These are phyloP conservation scores for Magallana ariakensis DNA, from an alignment of 1,140 invertebrate genomes.

Conservation along the genomic window DNA sequence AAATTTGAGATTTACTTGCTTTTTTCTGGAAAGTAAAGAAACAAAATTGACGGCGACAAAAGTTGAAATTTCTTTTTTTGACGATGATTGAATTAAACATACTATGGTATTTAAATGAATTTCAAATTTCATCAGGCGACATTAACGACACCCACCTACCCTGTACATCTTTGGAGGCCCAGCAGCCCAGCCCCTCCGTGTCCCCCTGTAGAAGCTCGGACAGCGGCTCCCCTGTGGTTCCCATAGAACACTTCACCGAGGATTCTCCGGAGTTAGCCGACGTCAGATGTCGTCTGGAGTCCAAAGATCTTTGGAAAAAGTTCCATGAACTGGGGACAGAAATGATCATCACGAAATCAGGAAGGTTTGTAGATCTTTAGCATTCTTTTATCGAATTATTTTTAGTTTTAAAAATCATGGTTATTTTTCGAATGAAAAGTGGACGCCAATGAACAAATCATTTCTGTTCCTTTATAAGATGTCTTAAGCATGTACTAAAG, in stretches of 20 bases:
- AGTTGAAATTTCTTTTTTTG: too few relatives aligned
- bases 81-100: neutral
- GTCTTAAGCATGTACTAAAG: too few relatives aligned
- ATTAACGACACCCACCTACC: neutral
- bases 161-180: neutral
- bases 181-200: conserved; percentile 5
- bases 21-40: too few relatives aligned
- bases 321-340: conserved; percentile 98
- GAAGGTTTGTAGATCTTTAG: conserved; percentile 87
- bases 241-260: conserved; percentile 38
- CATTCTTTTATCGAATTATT: too few relatives aligned
- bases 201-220: conserved; percentile 10
- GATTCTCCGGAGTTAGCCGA: conserved; percentile 41
- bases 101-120: neutral
- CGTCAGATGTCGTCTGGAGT: conserved; percentile 69
- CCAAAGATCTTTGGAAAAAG: conserved; percentile 95
- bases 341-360: conserved; percentile 99
- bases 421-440: too few relatives aligned
- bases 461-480: too few relatives aligned
- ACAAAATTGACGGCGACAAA: too few relatives aligned
- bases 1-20: too few relatives aligned
- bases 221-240: neutral
- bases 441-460: too few relatives aligned
- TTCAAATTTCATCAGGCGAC: neutral
- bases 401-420: too few relatives aligned